Conservation (phyloP, 1,140 invertebrate genomes). For the Nasonia vitripennis region DNA sequence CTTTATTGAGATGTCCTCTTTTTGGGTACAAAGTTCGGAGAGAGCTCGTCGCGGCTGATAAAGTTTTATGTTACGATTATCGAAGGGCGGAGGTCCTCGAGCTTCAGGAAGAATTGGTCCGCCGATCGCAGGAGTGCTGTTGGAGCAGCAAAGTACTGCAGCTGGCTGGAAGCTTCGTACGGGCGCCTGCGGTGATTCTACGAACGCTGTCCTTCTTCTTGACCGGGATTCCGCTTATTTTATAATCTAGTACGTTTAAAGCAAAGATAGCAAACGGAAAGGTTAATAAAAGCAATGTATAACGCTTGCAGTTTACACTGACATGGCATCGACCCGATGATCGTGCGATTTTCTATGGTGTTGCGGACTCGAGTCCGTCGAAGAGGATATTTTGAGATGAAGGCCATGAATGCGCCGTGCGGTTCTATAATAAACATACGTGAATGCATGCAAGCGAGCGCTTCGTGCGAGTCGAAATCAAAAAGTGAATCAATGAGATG, state of each 20-base stretch:
- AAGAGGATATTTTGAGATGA: slow-evolving; percentile 22
- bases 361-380: background rate
- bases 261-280: background rate
- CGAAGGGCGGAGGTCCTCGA: slow-evolving; percentile 64
- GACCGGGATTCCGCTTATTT: slow-evolving; percentile 47
- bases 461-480: background rate
- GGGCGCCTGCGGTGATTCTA: slow-evolving; percentile 66
- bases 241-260: slow-evolving; percentile 27
- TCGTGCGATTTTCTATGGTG: slow-evolving; percentile 8
- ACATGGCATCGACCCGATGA: background rate
- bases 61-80: background rate
- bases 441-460: background rate
- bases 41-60: too few relatives aligned
- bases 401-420: background rate
- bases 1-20: too few relatives aligned
- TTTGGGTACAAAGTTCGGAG: too few relatives aligned
- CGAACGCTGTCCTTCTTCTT: slow-evolving; percentile 67
- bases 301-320: background rate
- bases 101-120: slow-evolving; percentile 60
- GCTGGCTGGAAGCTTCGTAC: slow-evolving; percentile 67
- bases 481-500: slow-evolving; percentile 25
- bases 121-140: slow-evolving; percentile 61
- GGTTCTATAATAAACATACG: background rate
- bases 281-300: background rate
- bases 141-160: slow-evolving; percentile 69